These are phyloP conservation scores for Heliothis virescens DNA, from an alignment of 1,140 invertebrate genomes.

Conservation along the genomic window DNA sequence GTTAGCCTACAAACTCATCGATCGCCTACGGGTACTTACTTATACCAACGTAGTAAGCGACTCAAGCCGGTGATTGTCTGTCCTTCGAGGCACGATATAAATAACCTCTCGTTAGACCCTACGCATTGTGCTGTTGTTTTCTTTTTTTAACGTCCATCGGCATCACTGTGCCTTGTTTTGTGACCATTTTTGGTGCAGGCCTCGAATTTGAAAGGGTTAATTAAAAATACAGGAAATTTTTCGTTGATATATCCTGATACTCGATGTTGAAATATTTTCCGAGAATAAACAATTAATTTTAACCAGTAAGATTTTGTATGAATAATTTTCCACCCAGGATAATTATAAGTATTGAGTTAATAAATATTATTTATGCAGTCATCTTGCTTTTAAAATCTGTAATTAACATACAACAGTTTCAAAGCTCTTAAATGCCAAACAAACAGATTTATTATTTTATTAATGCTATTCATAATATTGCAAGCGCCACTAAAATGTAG, in stretches of 20 bases:
- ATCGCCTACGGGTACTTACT: conserved; percentile 32
- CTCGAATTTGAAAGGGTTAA: neutral
- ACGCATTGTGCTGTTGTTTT: conserved; percentile 69
- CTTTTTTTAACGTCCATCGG: conserved; percentile 61
- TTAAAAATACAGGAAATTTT: neutral
- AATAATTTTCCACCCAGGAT: too few relatives aligned
- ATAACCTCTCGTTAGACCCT: conserved; percentile 68
- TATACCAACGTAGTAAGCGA: neutral
- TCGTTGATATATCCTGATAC: neutral
- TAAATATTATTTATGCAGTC: too few relatives aligned
- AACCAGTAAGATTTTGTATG: too few relatives aligned
- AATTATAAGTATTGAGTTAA: too few relatives aligned
- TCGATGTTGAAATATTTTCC: too few relatives aligned
- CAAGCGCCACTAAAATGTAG: conserved; percentile 12
- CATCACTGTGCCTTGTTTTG: neutral
- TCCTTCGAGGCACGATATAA: conserved; percentile 77
- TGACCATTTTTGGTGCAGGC: neutral
- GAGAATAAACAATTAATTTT: too few relatives aligned
- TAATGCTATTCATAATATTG: neutral
- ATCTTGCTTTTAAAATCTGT: too few relatives aligned
- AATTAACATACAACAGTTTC: neutral
- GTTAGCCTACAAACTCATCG: neutral
- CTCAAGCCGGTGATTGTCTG: conserved; percentile 74
- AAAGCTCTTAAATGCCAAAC: neutral
- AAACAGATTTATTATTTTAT: neutral